Conservation (phyloP, 2,888 invertebrate species). For the Trachelus stipa region DNA sequence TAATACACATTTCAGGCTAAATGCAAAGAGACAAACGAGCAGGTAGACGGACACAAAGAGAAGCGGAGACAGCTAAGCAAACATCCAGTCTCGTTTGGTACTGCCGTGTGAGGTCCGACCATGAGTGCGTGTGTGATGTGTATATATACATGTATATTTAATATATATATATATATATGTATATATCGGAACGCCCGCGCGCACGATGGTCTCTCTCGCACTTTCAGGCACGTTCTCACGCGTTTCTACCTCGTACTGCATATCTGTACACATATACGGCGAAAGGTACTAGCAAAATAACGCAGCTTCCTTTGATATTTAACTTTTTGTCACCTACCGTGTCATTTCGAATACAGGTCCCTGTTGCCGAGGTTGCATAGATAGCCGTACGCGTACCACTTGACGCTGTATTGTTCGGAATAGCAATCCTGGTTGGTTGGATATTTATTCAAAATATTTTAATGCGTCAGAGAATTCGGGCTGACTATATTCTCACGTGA, state of each 20-base stretch:
- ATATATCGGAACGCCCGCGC: background rate
- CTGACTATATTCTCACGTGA: background rate
- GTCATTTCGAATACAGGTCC: no score
- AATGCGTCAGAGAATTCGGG: no score
- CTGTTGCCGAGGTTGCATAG: no score
- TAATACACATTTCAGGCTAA: slow-evolving; percentile 42
- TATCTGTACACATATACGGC: background rate
- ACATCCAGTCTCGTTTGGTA: slow-evolving; percentile 50
- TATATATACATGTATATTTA: background rate
- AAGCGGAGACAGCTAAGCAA: slow-evolving; percentile 52
- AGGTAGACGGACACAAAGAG: slow-evolving; percentile 48
- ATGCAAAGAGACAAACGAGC: slow-evolving; percentile 50
- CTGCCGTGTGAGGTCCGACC: slow-evolving; percentile 9
- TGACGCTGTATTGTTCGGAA: no score
- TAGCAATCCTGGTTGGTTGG: no score
- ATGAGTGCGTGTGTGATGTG: background rate
- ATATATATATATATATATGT: no score
- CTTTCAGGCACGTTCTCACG: background rate
- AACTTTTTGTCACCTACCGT: no score
- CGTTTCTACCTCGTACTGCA: background rate
- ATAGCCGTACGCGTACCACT: no score
- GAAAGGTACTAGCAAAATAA: background rate
- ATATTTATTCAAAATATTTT: no score
- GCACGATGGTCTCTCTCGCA: background rate
- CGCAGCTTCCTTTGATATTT: background rate